phyloP scores from a whole-genome alignment of 2,113 vertebrate genomes.

The Etia nguti region DNA sequence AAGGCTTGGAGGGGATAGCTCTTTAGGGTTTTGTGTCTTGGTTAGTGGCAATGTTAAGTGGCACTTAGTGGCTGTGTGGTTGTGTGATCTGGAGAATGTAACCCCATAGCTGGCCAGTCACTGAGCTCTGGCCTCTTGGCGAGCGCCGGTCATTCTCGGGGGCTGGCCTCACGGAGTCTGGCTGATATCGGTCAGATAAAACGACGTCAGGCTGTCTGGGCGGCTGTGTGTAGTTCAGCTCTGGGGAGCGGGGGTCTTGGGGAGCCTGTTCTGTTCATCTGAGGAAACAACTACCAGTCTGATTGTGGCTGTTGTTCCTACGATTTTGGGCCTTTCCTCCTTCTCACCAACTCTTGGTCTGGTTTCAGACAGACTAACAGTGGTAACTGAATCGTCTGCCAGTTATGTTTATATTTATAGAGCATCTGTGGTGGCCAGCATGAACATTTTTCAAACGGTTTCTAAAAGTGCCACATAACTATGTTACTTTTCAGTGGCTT shows the following conservation, averaged over 20 bases:
- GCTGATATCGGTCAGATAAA: slow-evolving; percentile 62
- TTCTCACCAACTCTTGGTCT: not conserved
- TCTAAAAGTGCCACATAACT: not conserved
- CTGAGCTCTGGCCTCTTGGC: not conserved
- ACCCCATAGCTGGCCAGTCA: slow-evolving; percentile 21
- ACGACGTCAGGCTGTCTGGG: slow-evolving; percentile 40
- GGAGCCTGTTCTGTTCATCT: not conserved
- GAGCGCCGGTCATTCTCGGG: slow-evolving; percentile 9
- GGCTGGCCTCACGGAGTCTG: slow-evolving; percentile 29
- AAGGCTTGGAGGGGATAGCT: not conserved
- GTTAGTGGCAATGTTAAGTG: not conserved
- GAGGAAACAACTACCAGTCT: not conserved
- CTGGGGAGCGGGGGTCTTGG: not conserved
- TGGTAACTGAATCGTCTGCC: not conserved
- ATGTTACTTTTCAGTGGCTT: not conserved
- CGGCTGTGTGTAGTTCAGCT: not conserved
- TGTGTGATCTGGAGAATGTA: slow-evolving; percentile 33
- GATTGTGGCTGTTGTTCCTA: not conserved
- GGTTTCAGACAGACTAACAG: not conserved
- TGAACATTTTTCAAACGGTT: not conserved
- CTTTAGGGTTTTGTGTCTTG: not conserved
- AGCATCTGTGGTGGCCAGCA: not conserved
- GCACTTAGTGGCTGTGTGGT: not conserved
- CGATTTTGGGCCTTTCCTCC: not conserved
- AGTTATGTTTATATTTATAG: not conserved